Evolutionary conservation across 2,797 vertebrate genomes (phyloP).

Genomic region (Onychomys torridus): DNA sequence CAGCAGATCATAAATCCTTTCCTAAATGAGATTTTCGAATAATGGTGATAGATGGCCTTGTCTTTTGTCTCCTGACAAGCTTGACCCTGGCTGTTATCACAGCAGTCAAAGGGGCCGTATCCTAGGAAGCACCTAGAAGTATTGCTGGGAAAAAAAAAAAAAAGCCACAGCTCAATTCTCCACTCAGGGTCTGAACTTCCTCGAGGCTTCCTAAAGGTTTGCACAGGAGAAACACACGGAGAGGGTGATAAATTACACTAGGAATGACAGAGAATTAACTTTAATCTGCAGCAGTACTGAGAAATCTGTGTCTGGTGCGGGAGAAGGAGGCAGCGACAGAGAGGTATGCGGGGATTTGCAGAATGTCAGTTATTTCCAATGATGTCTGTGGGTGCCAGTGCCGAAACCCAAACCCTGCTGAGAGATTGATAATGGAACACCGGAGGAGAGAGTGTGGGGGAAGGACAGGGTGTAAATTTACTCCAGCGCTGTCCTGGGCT

Average conservation of each 20-base stretch:
- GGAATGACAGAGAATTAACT: constrained; percentile 84
- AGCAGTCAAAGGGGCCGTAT: constrained; percentile 70
- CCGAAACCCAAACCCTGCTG: constrained; percentile 66
- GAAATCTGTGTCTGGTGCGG: constrained; percentile 73
- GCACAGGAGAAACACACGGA: constrained; percentile 78
- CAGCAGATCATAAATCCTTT: constrained; percentile 84
- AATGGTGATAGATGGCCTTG: constrained; percentile 81
- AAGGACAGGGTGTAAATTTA: constrained; percentile 55
- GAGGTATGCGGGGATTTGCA: constrained; percentile 74
- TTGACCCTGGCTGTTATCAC: constrained; percentile 49
- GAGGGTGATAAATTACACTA: constrained; percentile 77
- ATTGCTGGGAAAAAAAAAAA: not conserved
- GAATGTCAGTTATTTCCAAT: constrained; percentile 79
- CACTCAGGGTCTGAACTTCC: constrained; percentile 71
- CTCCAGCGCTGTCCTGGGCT: constrained; percentile 63
- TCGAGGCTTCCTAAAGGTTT: constrained; percentile 73
- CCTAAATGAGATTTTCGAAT: constrained; percentile 83
- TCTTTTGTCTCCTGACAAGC: constrained; percentile 81
- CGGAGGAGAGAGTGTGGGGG: not conserved
- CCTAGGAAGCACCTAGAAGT: constrained; percentile 75
- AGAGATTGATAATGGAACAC: constrained; percentile 63
- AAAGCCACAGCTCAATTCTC: not conserved
- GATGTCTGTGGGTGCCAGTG: constrained; percentile 79
- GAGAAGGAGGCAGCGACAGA: constrained; percentile 49
- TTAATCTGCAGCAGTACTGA: constrained; percentile 74